These are phyloP conservation scores for Gymnoscopelus braueri DNA, from an alignment of 2,797 vertebrate genomes.

Conservation along the genomic window DNA sequence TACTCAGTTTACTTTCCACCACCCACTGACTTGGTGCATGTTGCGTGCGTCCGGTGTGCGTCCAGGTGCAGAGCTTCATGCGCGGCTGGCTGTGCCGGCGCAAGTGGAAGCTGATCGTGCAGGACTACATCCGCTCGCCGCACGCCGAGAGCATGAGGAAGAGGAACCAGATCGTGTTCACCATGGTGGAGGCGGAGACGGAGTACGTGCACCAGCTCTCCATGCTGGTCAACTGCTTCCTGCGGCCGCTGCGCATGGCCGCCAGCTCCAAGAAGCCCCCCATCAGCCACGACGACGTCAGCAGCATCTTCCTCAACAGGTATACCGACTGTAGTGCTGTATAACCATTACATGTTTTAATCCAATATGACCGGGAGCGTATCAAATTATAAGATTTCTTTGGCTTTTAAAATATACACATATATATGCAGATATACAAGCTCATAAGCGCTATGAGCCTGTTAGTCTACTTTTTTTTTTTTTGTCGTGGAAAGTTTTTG, in stretches of 20 bases:
- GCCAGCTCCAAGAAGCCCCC: constrained; percentile 96
- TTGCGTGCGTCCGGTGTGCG: constrained; percentile 7
- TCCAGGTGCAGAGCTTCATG: constrained; percentile 95
- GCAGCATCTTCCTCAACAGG: constrained; percentile 97
- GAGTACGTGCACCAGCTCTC: constrained; percentile 89
- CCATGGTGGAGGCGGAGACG: constrained; percentile 94
- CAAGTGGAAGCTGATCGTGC: constrained; percentile 97
- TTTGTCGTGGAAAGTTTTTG: too few relatives aligned
- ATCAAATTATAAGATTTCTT: too few relatives aligned
- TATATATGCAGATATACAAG: too few relatives aligned
- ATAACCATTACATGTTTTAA: too few relatives aligned
- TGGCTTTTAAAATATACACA: too few relatives aligned
- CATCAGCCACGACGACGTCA: constrained; percentile 93
- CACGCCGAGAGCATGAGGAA: constrained; percentile 97
- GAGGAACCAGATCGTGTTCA: constrained; percentile 96
- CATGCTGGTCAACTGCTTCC: constrained; percentile 93
- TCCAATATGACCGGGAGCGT: too few relatives aligned
- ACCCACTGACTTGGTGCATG: too few relatives aligned
- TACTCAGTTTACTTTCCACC: too few relatives aligned
- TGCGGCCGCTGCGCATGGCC: constrained; percentile 92
- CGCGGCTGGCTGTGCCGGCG: constrained; percentile 93
- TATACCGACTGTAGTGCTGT: constrained; percentile 60
- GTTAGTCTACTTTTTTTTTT: too few relatives aligned
- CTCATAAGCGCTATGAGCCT: too few relatives aligned
- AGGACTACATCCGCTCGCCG: constrained; percentile 96